Percentiles rank a stretch among this genome's conserved stretches.
These are phyloP conservation scores for Cichladusa arquata DNA, from an alignment of 2,113 vertebrate genomes.

Conservation along the genomic window DNA sequence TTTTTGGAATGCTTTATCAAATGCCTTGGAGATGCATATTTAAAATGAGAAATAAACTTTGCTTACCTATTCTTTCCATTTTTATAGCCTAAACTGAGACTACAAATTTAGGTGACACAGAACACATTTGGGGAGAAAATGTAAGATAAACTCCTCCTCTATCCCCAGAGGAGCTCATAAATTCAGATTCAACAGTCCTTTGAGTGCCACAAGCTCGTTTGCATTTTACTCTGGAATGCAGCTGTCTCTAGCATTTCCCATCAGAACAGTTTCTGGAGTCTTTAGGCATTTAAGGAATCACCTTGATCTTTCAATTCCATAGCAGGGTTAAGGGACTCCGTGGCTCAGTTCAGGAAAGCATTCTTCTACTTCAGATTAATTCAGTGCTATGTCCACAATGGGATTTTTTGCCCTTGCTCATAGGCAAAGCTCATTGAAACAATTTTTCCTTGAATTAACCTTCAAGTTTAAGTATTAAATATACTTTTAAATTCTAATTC, in stretches of 20 bases:
- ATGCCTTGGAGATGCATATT: background rate
- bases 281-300: background rate
- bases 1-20: background rate
- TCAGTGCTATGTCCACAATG: background rate
- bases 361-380: background rate
- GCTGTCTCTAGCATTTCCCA: background rate
- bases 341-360: background rate
- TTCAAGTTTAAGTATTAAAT: background rate
- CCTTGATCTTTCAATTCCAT: background rate
- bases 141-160: background rate
- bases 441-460: background rate
- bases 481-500: background rate
- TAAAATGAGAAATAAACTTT: background rate
- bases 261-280: background rate
- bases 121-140: background rate
- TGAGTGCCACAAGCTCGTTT: background rate
- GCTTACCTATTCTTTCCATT: background rate
- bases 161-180: background rate
- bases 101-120: background rate
- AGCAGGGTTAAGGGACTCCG: background rate
- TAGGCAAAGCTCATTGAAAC: background rate
- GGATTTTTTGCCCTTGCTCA: background rate
- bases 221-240: background rate
- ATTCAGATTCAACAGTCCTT: background rate
- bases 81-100: background rate